Conservation (phyloP, 2,888 invertebrate genomes). For the Dermolepida albohirtum region DNA sequence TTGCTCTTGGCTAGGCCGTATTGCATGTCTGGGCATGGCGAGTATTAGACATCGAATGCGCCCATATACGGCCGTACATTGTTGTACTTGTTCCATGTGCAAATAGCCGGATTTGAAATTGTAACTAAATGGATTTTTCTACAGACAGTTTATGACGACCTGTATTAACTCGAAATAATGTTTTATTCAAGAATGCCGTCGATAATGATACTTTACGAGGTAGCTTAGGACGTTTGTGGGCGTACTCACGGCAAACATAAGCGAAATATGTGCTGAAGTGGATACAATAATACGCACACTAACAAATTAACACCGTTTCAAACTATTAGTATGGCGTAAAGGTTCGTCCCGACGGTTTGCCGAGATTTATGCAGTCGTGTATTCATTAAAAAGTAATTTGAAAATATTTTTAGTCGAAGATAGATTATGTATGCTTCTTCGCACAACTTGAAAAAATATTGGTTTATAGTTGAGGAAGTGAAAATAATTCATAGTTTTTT, state of each 20-base stretch:
- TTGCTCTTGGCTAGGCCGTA: conserved; percentile 13
- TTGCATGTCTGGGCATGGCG: conserved; percentile 42
- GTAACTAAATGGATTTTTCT: conserved; percentile 56
- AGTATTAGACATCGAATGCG: conserved; percentile 43
- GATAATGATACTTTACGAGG: conserved; percentile 52
- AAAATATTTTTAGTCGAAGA: too few species aligned
- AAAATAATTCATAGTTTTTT: too few species aligned
- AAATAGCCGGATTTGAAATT: conserved; percentile 59
- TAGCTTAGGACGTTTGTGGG: conserved; percentile 45
- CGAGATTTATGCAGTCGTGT: neutral
- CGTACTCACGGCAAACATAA: conserved; percentile 34
- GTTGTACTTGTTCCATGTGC: conserved; percentile 55
- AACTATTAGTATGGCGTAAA: conserved; percentile 8
- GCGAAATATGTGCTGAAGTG: conserved; percentile 5
- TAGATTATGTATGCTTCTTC: too few species aligned
- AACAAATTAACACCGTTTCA: conserved; percentile 18
- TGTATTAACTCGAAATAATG: conserved; percentile 52
- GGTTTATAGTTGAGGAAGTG: too few species aligned
- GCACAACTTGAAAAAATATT: too few species aligned
- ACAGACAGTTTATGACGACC: conserved; percentile 57
- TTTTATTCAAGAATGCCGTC: conserved; percentile 56
- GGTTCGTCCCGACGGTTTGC: neutral
- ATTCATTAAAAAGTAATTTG: conserved; percentile 2
- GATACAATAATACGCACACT: neutral
- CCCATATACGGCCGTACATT: conserved; percentile 47